These are phyloP conservation scores for Semnornis frantzii DNA, from an alignment of 2,113 vertebrate genomes.

Conservation along the genomic window DNA sequence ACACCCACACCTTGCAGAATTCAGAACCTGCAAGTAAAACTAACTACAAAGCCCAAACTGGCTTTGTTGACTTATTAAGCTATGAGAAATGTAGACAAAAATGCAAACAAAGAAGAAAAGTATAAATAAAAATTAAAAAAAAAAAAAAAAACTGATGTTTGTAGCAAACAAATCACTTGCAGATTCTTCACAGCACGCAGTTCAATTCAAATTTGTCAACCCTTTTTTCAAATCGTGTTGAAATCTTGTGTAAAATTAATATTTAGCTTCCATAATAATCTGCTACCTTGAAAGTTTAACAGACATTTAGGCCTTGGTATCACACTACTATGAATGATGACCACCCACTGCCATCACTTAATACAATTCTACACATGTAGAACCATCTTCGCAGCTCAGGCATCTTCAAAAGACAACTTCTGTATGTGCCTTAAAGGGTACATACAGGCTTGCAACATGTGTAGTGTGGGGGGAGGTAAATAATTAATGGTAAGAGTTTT, in stretches of 20 bases:
- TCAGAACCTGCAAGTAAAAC: neutral
- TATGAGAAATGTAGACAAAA: neutral
- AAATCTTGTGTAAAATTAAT: neutral
- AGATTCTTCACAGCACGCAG: neutral
- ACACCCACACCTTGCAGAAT: slow-evolving; percentile 16
- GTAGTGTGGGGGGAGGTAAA: neutral
- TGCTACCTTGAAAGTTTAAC: neutral
- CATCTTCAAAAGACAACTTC: neutral
- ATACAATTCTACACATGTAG: neutral
- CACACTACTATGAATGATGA: neutral
- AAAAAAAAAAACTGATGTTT: neutral
- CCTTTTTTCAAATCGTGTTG: neutral
- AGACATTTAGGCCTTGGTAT: neutral
- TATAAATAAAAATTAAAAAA: neutral
- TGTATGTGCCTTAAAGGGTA: neutral
- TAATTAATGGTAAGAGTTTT: neutral
- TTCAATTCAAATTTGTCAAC: neutral
- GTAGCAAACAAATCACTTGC: neutral
- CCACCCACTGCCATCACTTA: neutral
- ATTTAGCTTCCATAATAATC: neutral
- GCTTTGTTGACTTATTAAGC: neutral
- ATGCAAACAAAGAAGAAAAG: neutral
- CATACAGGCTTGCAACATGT: neutral
- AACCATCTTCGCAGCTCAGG: neutral
- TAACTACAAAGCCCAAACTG: neutral